Conservation (phyloP, 2,888 invertebrate species). For the Colletes collaris region DNA sequence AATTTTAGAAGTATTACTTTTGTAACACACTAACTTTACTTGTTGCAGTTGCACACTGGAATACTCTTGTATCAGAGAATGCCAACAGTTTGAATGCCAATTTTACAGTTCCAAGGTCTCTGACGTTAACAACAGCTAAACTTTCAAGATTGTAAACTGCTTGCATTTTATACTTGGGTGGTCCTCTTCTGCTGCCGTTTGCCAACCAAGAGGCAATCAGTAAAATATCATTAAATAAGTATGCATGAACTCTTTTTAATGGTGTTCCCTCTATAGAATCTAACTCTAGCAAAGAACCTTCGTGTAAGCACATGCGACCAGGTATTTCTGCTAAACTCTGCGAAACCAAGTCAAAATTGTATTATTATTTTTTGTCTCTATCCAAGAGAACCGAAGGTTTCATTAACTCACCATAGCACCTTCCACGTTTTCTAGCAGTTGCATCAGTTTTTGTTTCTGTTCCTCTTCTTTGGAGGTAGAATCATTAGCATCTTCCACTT, state of each 20-base stretch:
- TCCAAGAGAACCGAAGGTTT: not conserved
- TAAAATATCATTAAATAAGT: constrained; percentile 95
- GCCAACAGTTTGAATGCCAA: constrained; percentile 97
- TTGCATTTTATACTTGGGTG: constrained; percentile 93
- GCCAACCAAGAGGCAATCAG: constrained; percentile 94
- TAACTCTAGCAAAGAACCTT: constrained; percentile 95
- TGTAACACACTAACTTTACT: constrained; percentile 84
- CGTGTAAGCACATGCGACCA: constrained; percentile 91
- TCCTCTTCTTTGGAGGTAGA: constrained; percentile 83
- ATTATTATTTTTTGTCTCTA: not conserved
- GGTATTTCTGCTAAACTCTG: constrained; percentile 90
- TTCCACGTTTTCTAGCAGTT: constrained; percentile 93
- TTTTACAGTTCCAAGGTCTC: constrained; percentile 94
- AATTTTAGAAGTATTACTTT: not conserved
- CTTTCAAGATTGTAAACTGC: constrained; percentile 93
- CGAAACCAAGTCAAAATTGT: constrained; percentile 33
- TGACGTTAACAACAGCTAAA: constrained; percentile 96
- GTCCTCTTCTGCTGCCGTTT: constrained; percentile 85
- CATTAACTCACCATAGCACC: constrained; percentile 87
- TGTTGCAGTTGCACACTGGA: constrained; percentile 93
- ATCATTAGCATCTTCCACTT: constrained; percentile 70
- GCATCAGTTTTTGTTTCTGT: constrained; percentile 86
- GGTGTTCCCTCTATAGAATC: constrained; percentile 94
- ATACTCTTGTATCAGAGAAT: constrained; percentile 96
- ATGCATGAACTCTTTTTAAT: constrained; percentile 94